Evolutionary conservation across 1,140 invertebrate genomes (phyloP).

Genomic region (Physella acuta): DNA sequence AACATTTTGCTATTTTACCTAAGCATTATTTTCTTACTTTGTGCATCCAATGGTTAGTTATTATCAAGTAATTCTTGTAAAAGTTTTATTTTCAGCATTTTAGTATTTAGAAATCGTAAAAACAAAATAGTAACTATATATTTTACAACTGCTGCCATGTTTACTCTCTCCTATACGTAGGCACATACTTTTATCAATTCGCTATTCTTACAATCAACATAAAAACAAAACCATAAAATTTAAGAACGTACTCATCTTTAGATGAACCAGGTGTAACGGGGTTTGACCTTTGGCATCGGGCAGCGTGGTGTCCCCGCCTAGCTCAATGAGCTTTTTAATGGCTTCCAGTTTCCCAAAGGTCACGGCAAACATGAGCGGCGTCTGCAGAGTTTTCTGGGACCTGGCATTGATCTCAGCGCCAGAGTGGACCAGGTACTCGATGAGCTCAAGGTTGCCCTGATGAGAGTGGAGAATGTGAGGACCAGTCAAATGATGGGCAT

Average conservation of each 20-base stretch:
- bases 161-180: no score
- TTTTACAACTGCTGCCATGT: no score
- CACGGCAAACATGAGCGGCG: slow-evolving; percentile 11
- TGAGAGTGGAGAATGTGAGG: no score
- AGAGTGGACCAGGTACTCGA: slow-evolving; percentile 10
- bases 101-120: no score
- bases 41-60: no score
- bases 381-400: background rate
- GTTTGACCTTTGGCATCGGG: slow-evolving; percentile 16
- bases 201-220: background rate
- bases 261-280: slow-evolving; percentile 15
- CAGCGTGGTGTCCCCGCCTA: slow-evolving; percentile 13
- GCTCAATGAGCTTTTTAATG: background rate
- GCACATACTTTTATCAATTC: background rate
- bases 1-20: no score
- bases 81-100: no score
- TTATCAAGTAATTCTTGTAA: no score
- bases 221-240: no score
- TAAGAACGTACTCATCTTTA: slow-evolving; percentile 17
- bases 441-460: slow-evolving; percentile 18
- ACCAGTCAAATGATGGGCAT: no score
- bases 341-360: slow-evolving; percentile 5
- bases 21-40: no score
- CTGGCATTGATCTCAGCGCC: slow-evolving; percentile 20
- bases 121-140: no score